These are phyloP conservation scores for Muntiacus reevesi DNA, from an alignment of 2,113 vertebrate species.

Conservation along the genomic window DNA sequence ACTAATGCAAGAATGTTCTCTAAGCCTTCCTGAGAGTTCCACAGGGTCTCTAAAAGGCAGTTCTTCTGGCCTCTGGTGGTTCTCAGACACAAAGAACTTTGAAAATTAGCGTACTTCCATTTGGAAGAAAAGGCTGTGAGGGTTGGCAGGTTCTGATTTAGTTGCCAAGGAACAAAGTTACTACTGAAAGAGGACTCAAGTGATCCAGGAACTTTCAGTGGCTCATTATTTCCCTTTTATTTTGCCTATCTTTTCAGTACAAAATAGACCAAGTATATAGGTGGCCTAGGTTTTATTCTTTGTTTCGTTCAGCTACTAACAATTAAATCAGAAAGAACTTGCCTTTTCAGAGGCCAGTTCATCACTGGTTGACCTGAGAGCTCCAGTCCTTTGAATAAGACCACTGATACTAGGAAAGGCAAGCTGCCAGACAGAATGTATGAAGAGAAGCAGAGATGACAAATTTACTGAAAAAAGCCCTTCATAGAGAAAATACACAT, in stretches of 20 bases:
- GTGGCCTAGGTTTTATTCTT: neutral
- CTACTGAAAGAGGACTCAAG: neutral
- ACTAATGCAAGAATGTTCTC: neutral
- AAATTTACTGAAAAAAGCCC: neutral
- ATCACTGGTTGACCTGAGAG: neutral
- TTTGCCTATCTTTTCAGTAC: slow-evolving; percentile 20
- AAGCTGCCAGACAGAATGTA: neutral
- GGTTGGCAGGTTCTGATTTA: neutral
- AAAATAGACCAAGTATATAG: neutral
- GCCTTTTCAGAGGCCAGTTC: neutral
- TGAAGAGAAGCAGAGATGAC: neutral
- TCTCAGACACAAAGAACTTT: neutral
- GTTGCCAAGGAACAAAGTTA: neutral
- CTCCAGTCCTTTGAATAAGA: neutral
- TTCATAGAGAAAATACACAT: neutral
- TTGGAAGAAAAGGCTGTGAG: neutral
- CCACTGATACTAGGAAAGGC: neutral
- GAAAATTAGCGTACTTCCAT: neutral
- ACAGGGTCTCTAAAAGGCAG: neutral
- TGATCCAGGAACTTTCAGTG: neutral
- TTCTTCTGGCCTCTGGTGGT: neutral
- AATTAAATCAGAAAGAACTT: neutral
- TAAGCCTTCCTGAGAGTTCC: neutral
- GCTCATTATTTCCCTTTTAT: neutral
- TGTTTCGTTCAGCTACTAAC: neutral